Conservation (phyloP, 2,113 vertebrate species). For the Strix uralensis region DNA sequence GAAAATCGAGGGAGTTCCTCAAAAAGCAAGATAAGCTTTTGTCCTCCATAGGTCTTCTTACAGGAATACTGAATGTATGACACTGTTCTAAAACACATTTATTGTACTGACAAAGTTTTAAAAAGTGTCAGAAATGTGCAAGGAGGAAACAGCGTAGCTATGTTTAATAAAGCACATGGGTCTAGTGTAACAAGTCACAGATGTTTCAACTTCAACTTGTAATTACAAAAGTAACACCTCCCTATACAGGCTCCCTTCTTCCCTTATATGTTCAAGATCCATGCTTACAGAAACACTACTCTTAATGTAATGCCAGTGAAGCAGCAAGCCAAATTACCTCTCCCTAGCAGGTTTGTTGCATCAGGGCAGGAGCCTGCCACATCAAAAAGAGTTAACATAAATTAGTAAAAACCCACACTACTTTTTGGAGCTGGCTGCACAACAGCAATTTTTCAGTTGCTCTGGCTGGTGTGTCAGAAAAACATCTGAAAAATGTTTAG, state of each 20-base stretch:
- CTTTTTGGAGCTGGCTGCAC: not conserved
- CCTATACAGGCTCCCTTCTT: not conserved
- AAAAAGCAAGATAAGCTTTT: not conserved
- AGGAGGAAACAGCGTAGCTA: not conserved
- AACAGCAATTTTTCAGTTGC: not conserved
- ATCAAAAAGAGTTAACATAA: not conserved
- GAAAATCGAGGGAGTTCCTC: not conserved
- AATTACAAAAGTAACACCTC: not conserved
- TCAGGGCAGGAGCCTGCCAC: not conserved
- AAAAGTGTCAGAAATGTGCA: rapidly evolving
- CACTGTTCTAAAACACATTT: not conserved
- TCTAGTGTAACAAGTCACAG: not conserved
- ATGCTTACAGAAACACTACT: not conserved
- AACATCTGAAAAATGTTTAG: not conserved
- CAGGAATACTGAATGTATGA: not conserved
- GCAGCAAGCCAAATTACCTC: not conserved
- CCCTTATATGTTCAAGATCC: not conserved
- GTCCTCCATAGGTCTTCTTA: not conserved
- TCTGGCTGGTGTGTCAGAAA: not conserved
- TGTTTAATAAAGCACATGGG: not conserved
- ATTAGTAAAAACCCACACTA: not conserved
- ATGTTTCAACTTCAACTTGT: not conserved
- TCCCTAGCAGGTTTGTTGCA: not conserved
- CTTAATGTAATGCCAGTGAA: not conserved
- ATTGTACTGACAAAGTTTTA: not conserved